Evolutionary conservation across 2,888 invertebrate species (phyloP).

Genomic region (Herminia tarsipennalis): DNA sequence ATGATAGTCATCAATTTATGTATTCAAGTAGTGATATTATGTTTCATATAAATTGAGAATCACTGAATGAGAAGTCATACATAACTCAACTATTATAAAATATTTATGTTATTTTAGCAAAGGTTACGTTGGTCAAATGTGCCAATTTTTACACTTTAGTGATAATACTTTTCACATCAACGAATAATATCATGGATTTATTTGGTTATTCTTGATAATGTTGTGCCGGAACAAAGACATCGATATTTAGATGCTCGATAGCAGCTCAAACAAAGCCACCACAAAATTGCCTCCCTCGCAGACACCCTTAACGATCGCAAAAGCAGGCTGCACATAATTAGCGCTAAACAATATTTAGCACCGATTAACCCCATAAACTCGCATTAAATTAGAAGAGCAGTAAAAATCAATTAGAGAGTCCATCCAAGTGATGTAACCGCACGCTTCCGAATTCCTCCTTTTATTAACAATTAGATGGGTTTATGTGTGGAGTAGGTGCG

Average conservation of each 20-base stretch:
- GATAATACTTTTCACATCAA: neutral
- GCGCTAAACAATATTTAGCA: constrained; percentile 74
- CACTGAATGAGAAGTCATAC: too few species aligned
- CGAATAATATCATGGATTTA: constrained; percentile 3
- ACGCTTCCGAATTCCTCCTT: constrained; percentile 79
- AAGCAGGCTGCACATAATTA: constrained; percentile 70
- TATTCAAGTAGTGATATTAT: too few species aligned
- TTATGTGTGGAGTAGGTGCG: constrained; percentile 81
- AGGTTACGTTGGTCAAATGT: too few species aligned
- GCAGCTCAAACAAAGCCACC: constrained; percentile 49
- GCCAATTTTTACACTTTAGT: too few species aligned
- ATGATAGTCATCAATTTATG: too few species aligned
- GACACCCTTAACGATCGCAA: constrained; percentile 55
- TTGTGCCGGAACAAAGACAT: constrained; percentile 17
- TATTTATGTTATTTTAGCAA: too few species aligned
- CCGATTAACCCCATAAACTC: constrained; percentile 71
- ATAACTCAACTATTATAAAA: too few species aligned
- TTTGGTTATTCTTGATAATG: neutral
- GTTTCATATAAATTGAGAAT: too few species aligned
- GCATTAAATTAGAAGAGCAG: constrained; percentile 72
- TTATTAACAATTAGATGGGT: constrained; percentile 85
- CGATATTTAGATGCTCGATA: constrained; percentile 36
- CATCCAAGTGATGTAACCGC: constrained; percentile 74
- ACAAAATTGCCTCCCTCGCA: constrained; percentile 47
- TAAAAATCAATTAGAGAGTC: constrained; percentile 81